Percentiles rank a stretch among this genome's conserved stretches.
Evolutionary conservation across 2,113 vertebrate species (phyloP).

Genomic region (Tauraco erythrolophus): DNA sequence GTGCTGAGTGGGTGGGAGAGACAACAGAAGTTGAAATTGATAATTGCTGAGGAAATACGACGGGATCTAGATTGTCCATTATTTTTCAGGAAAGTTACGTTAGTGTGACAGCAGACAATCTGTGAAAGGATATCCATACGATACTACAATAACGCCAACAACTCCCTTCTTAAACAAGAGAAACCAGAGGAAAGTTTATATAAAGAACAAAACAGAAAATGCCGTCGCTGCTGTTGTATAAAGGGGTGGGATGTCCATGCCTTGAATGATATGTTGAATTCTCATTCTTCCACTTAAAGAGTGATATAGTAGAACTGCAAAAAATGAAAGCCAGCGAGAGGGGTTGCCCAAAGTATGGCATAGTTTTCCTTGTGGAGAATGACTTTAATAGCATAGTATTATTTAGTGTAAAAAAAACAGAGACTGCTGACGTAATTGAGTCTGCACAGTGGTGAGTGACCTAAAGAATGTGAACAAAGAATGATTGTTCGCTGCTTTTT

Average conservation of each 20-base stretch:
- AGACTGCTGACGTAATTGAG: neutral
- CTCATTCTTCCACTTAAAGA: neutral
- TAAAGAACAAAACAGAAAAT: neutral
- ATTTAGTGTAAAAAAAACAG: neutral
- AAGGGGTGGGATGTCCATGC: neutral
- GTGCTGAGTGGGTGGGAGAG: neutral
- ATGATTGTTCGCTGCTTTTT: neutral
- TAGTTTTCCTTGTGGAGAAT: neutral
- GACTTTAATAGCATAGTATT: neutral
- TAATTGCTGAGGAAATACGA: neutral
- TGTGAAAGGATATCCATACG: neutral
- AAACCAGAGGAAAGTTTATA: neutral
- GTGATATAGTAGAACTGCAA: neutral
- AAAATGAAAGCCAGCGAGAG: neutral
- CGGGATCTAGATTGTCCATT: neutral
- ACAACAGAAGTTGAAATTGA: neutral
- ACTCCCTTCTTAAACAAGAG: neutral
- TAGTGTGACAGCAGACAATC: neutral
- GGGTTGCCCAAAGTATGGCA: neutral
- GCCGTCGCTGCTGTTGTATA: neutral
- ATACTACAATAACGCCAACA: neutral
- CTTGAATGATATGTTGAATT: neutral
- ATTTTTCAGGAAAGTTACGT: neutral
- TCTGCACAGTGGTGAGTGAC: neutral
- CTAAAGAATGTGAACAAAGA: neutral